Percentiles rank a stretch among this genome's conserved stretches.
phyloP scores from a whole-genome alignment of 1,140 invertebrate genomes.

The Asobara japonica region DNA sequence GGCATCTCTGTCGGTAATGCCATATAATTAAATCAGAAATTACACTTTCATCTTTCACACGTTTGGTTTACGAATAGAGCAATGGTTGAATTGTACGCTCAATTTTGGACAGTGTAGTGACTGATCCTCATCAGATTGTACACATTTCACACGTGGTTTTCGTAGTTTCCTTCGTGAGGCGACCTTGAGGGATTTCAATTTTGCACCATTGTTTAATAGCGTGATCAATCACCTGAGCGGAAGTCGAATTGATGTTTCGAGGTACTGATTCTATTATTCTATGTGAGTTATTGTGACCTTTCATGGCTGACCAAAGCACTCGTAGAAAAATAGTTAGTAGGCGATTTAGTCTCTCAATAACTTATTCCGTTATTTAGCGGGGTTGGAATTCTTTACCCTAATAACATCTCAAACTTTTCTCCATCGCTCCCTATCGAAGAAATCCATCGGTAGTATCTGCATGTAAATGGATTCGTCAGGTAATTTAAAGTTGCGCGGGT shows the following conservation, averaged over 20 bases:
- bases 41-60: background rate
- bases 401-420: slow-evolving; percentile 21
- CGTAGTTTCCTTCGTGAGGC: background rate
- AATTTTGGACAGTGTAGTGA: background rate
- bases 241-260: background rate
- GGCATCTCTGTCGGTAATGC: too few species aligned
- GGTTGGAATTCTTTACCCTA: background rate
- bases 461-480: slow-evolving; percentile 39
- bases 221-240: background rate
- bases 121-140: background rate
- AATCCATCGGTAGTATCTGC: slow-evolving; percentile 30
- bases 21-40: background rate
- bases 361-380: background rate
- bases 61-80: too few species aligned
- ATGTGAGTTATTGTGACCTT: too few species aligned
- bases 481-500: slow-evolving; percentile 22
- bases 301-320: too few species aligned
- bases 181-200: slow-evolving; percentile 7
- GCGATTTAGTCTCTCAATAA: too few species aligned
- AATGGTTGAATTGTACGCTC: background rate
- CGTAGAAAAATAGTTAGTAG: too few species aligned
- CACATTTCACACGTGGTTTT: background rate
- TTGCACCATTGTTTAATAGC: background rate
- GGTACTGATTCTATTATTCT: background rate
- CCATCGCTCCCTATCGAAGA: slow-evolving; percentile 14